These are phyloP conservation scores for Neoseiulus cucumeris DNA, from an alignment of 1,140 invertebrate genomes.

Conservation along the genomic window DNA sequence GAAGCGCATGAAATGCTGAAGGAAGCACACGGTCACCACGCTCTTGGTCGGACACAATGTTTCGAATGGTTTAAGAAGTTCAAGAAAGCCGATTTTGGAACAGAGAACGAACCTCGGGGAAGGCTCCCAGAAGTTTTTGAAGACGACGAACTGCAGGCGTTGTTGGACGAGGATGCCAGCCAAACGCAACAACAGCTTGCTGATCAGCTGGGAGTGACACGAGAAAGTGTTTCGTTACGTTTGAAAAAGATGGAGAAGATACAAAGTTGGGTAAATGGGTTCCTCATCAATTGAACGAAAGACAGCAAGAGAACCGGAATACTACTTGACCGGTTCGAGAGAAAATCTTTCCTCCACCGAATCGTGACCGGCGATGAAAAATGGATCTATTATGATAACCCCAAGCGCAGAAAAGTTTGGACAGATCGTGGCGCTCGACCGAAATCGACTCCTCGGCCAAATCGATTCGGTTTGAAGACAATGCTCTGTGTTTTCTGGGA, in stretches of 20 bases:
- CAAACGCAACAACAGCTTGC: no score
- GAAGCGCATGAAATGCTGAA: no score
- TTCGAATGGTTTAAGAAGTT: no score
- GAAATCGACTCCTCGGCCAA: constrained; percentile 14
- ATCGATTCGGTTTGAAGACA: constrained; percentile 9
- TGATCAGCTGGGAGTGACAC: no score
- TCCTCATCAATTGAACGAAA: background rate
- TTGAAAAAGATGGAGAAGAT: constrained; percentile 1
- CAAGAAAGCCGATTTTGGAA: no score
- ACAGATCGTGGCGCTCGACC: background rate
- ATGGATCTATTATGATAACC: constrained; percentile 13
- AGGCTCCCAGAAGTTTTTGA: background rate
- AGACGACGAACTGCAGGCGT: constrained; percentile 4
- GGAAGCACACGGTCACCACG: no score
- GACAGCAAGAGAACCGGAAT: background rate
- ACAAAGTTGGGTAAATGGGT: background rate
- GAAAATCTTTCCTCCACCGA: constrained; percentile 11
- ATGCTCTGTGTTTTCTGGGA: constrained; percentile 17
- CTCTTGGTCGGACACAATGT: no score
- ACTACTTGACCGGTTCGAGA: background rate
- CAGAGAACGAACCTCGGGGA: no score
- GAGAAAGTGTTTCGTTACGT: background rate
- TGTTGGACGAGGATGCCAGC: constrained; percentile 7
- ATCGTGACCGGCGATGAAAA: constrained; percentile 14
- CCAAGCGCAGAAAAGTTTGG: constrained; percentile 11